Evolutionary conservation across 1,140 invertebrate species (phyloP), one percentile per base, ranked within the genome.

Genomic region (Steinernema feltiae): DNA sequence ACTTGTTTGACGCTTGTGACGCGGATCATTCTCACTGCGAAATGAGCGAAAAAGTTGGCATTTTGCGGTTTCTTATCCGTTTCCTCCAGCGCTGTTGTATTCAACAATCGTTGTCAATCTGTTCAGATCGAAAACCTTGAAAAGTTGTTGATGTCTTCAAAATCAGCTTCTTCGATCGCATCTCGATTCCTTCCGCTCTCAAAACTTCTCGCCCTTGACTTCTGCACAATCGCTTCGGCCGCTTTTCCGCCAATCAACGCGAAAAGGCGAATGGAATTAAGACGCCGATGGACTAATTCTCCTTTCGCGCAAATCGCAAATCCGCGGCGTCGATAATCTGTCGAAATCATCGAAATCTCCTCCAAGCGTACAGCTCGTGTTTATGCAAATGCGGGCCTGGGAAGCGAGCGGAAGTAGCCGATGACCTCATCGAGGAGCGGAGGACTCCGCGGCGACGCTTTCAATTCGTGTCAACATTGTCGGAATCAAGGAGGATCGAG

Each of bases 161-260:
- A 63, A 17, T 21, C 24, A 63, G 15, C 24, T 12, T 15, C 7
- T 63, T 21, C 7, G 7, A 17, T 63, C 53, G 24, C 12, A 63
- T 63, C 53, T 63, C 24, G 24, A 12, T 17, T 63, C n/a, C 24
- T 63, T 63, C 53, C 53, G 53, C 24, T 27, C 53, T 63, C 53
- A 63, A 63, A 63, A 63, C 53, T 63, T 27, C 24, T 15, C 24
- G 53, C 53, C 53, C 53, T 63, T 63, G 53, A 63, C 53, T 63
- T 27, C 24, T 7, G 53, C 12, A 3, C 15, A 27, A 63, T 27
- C 53, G 15, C 24, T 27, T 63, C 24, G 15, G 15, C 53, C 53
- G 53, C 24, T 63, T 63, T 63, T 63, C 15, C 53, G 24, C 24
- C 53, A 63, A 15, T 63, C 24, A 63, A 63, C 53, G 24, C 53